Evolutionary conservation across 2,888 invertebrate genomes (phyloP).

Genomic region (Amiota communis): DNA sequence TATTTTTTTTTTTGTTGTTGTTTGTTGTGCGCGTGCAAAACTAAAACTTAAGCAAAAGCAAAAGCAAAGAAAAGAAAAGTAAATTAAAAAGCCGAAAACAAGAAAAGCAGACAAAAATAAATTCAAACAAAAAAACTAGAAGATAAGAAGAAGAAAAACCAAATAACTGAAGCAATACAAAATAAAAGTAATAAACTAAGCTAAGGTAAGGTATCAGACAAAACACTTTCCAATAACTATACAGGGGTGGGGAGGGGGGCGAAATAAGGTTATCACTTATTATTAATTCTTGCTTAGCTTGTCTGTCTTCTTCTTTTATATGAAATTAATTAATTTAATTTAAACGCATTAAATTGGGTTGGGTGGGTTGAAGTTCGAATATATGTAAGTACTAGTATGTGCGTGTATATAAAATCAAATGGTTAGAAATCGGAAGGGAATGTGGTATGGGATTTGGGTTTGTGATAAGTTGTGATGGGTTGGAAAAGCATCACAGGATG

Average conservation of each 20-base stretch:
- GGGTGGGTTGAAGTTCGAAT: too few species aligned
- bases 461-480: too few species aligned
- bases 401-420: too few species aligned
- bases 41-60: too few species aligned
- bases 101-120: neutral
- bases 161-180: neutral
- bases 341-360: too few species aligned
- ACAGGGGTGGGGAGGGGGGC: too few species aligned
- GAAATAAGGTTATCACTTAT: neutral
- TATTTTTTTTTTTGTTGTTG: too few species aligned
- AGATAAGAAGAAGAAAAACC: neutral
- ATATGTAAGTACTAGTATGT: too few species aligned
- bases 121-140: conserved; percentile 6
- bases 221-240: neutral
- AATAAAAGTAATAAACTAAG: neutral
- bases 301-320: neutral
- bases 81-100: neutral
- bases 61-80: neutral
- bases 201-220: neutral
- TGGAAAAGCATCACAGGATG: too few species aligned
- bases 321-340: neutral
- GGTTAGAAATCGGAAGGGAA: too few species aligned
- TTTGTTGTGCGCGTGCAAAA: too few species aligned
- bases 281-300: neutral
- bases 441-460: too few species aligned